Evolutionary conservation across 2,888 invertebrate genomes (phyloP).

Genomic region (Hemaris fuciformis): DNA sequence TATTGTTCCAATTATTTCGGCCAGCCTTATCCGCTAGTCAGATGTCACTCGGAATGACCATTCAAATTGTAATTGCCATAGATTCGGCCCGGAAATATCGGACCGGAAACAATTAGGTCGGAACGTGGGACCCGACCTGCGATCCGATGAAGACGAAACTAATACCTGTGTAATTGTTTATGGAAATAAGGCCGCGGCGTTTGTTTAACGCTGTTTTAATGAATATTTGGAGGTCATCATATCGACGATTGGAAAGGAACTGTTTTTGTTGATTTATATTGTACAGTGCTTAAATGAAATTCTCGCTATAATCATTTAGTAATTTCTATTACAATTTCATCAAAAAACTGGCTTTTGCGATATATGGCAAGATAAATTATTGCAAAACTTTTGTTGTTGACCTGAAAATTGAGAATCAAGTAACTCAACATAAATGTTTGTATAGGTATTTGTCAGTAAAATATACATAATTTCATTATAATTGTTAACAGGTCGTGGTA

Average conservation of each 20-base stretch:
- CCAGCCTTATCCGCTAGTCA: neutral
- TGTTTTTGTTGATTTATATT: neutral
- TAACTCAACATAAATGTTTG: too few relatives aligned
- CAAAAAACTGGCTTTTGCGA: too few relatives aligned
- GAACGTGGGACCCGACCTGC: slow-evolving; percentile 35
- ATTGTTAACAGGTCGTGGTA: slow-evolving; percentile 73
- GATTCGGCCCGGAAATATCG: slow-evolving; percentile 23
- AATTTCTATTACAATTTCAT: too few relatives aligned
- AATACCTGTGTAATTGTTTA: slow-evolving; percentile 19
- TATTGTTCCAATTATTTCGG: neutral
- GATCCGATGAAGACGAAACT: slow-evolving; percentile 16
- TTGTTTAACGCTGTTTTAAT: neutral
- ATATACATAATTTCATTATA: too few relatives aligned
- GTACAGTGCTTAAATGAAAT: too few relatives aligned
- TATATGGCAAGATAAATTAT: too few relatives aligned
- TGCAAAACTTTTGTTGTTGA: too few relatives aligned
- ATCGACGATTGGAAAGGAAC: too few relatives aligned
- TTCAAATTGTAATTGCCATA: slow-evolving; percentile 18
- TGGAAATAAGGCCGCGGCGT: neutral
- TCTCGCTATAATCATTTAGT: too few relatives aligned
- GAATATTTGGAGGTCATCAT: neutral
- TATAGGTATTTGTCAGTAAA: too few relatives aligned
- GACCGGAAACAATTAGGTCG: slow-evolving; percentile 36
- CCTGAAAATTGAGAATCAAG: too few relatives aligned
- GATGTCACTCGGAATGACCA: slow-evolving; percentile 9